These are phyloP conservation scores for Sclerodermus sp. DNA, from an alignment of 2,888 invertebrate genomes.

Conservation along the genomic window DNA sequence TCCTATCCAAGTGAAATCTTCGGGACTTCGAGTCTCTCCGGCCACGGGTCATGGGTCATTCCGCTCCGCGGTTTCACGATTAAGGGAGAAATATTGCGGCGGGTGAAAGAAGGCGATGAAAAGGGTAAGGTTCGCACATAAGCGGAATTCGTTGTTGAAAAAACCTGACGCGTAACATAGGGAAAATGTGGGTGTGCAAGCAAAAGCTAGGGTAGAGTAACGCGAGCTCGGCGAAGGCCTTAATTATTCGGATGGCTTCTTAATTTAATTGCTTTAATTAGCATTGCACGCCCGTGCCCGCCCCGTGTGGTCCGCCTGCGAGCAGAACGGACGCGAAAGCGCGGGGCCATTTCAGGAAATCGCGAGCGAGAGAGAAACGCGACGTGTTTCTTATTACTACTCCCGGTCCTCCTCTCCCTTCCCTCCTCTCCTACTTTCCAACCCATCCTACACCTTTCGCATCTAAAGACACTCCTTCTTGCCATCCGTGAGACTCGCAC, in stretches of 20 bases:
- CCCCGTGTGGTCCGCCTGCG: constrained; percentile 9
- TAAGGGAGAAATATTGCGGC: too few species aligned
- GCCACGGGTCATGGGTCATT: too few species aligned
- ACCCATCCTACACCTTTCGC: background rate
- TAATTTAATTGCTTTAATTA: constrained; percentile 33
- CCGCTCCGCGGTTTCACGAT: too few species aligned
- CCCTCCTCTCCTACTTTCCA: background rate
- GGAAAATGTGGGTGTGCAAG: too few species aligned
- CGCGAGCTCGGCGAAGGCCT: constrained; percentile 13
- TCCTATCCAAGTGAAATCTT: too few species aligned
- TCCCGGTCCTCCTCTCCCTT: background rate
- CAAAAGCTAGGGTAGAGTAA: background rate
- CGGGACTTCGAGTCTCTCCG: too few species aligned
- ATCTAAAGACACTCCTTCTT: background rate
- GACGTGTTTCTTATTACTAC: background rate
- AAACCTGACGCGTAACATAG: too few species aligned
- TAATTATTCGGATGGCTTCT: constrained; percentile 34
- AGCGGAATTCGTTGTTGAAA: too few species aligned
- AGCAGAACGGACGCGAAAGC: background rate
- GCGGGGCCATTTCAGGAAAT: background rate
- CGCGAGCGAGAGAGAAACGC: background rate
- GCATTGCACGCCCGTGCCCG: constrained; percentile 3
- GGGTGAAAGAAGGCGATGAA: too few species aligned
- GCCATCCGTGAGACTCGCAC: too few species aligned
- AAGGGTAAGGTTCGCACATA: too few species aligned